A percentile compares a stretch with the other conserved stretches of the same genome.
These are phyloP conservation scores for Drosophila simulans DNA, from an alignment of 1,140 invertebrate genomes.

Conservation along the genomic window DNA sequence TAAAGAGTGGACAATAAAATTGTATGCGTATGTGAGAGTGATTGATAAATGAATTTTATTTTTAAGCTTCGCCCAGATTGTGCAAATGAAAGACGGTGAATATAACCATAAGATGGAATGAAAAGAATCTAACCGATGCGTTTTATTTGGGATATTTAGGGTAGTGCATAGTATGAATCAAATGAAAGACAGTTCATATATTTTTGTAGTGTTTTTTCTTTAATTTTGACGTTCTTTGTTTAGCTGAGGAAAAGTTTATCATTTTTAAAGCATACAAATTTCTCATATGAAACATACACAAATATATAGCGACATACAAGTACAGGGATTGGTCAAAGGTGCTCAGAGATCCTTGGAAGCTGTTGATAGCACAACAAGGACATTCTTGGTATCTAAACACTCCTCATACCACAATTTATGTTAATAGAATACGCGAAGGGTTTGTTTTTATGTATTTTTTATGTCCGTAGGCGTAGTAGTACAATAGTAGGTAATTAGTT, in stretches of 20 bases:
- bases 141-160: neutral
- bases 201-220: constrained; percentile 58
- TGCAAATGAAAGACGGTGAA: constrained; percentile 72
- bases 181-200: constrained; percentile 1
- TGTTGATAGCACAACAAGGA: constrained; percentile 2
- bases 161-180: too few species aligned
- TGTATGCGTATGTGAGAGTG: constrained; percentile 60
- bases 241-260: constrained; percentile 54
- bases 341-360: constrained; percentile 17
- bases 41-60: constrained; percentile 65
- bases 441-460: constrained; percentile 35
- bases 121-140: neutral
- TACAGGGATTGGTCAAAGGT: constrained; percentile 19
- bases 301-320: constrained; percentile 67
- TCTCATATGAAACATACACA: constrained; percentile 65
- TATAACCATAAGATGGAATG: constrained; percentile 48
- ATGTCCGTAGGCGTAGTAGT: constrained; percentile 46
- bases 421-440: constrained; percentile 54
- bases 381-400: constrained; percentile 1
- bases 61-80: constrained; percentile 55
- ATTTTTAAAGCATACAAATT: constrained; percentile 69
- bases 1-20: constrained; percentile 75
- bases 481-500: constrained; percentile 60
- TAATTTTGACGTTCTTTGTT: constrained; percentile 49
- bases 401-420: constrained; percentile 22